Base-by-base conservation (phyloP, 2,888 invertebrate genomes). In the Drosophila melanocephala region DNA sequence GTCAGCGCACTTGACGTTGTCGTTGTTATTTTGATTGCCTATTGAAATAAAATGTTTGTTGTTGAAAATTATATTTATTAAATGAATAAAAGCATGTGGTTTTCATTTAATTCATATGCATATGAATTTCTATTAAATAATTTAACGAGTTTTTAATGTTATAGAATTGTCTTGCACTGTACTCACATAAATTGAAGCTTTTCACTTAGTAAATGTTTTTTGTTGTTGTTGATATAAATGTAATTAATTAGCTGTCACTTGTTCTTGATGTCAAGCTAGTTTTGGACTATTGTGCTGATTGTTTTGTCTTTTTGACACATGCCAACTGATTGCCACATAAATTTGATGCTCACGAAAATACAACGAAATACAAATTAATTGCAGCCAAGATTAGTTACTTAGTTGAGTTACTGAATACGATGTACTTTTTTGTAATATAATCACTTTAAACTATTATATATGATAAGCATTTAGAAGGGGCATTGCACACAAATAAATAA, bases 1-100 rank as follows among this genome's bases (percentile, higher is more conserved):
- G 22, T 14, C 35, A 30, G 30, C 22, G 39, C 28, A 16, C 10
- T 58, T 44, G 44, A 19, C 32, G 16, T 26, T 19, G 22, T 32
- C 19, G 4, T 42, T 19, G 60, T 19, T 32, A 62, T 61, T 52
- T 52, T 32, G 37, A 39, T 39, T 52, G 51, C 12, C 5, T n/a
- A n/a, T 30, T n/a, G 42, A 22, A 57, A 39, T 42, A 30, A 57
- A 57, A n/a, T n/a, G 39, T 28, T 28, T 26, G 26, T 47, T 47
- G 47, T 19, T n/a, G 6, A 19, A 14, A 39, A 39, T 28, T 26
- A 26, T 26, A n/a, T 61, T 26, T 58, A 26, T 50, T 30, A 30
- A 37, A 59, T 52, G 16, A 60, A n/a, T 7, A 52, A 3, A 37
- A 22, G 14, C 12, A 14, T 12, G n/a, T 52, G 12, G 39, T 3